phyloP scores from a whole-genome alignment of 2,113 vertebrate species.

The Conger conger region DNA sequence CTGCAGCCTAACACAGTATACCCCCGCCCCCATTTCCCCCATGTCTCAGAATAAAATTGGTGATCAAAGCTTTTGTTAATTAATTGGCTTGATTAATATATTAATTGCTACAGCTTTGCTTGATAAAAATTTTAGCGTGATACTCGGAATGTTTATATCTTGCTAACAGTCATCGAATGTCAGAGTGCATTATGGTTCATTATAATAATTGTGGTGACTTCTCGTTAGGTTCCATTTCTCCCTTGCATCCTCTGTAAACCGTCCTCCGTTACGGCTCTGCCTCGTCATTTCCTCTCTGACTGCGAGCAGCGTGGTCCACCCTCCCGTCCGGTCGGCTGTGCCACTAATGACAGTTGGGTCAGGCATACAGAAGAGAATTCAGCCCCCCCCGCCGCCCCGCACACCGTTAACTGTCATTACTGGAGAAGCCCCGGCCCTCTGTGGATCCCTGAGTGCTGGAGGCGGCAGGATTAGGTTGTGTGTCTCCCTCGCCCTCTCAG shows the following conservation, averaged over 20 bases:
- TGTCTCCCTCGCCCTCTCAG: neutral
- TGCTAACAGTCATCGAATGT: neutral
- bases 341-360: neutral
- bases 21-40: neutral
- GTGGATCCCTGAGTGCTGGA: neutral
- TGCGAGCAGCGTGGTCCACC: neutral
- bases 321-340: neutral
- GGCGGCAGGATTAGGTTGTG: neutral
- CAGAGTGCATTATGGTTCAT: neutral
- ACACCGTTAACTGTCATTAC: neutral
- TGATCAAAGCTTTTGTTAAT: neutral
- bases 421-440: neutral
- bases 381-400: neutral
- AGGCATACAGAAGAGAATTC: neutral
- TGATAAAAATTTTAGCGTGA: neutral
- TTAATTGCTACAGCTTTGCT: neutral
- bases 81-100: conserved; percentile 5
- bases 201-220: neutral
- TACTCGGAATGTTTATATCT: neutral
- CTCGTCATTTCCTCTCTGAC: neutral
- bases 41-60: neutral
- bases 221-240: neutral
- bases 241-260: neutral
- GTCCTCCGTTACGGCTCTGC: neutral
- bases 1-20: neutral